These are phyloP conservation scores for Ophthalmolycus amberensis DNA, from an alignment of 2,113 vertebrate genomes.

Conservation along the genomic window DNA sequence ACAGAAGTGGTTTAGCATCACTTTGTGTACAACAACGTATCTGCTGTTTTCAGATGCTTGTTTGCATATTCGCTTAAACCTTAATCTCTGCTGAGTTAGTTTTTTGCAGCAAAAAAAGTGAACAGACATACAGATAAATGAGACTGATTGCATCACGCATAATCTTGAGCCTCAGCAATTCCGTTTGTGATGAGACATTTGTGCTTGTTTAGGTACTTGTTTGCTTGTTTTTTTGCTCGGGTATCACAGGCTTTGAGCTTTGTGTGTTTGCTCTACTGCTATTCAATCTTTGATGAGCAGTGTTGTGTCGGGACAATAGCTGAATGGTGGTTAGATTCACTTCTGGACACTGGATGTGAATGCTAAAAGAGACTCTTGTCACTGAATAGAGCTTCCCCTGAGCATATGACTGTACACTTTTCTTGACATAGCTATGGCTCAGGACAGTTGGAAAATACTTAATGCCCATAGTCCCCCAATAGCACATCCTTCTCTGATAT, in stretches of 20 bases:
- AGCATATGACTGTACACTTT: slow-evolving; percentile 55
- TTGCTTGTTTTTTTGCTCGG: slow-evolving; percentile 15
- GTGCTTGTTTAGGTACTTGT: slow-evolving; percentile 30
- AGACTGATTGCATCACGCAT: slow-evolving; percentile 41
- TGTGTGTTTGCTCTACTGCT: slow-evolving; percentile 40
- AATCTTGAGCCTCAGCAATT: slow-evolving; percentile 36
- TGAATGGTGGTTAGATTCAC: slow-evolving; percentile 31
- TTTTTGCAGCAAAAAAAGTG: slow-evolving; percentile 36
- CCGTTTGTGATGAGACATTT: slow-evolving; percentile 44
- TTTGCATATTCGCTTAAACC: slow-evolving; percentile 50
- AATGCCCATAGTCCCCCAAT: slow-evolving; percentile 5
- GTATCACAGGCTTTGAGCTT: slow-evolving; percentile 27
- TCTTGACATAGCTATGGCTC: slow-evolving; percentile 45
- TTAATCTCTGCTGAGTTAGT: slow-evolving; percentile 52
- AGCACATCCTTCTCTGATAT: slow-evolving; percentile 12
- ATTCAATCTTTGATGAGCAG: slow-evolving; percentile 43
- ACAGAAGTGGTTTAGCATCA: slow-evolving; percentile 19
- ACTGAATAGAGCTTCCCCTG: slow-evolving; percentile 32
- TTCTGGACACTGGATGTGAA: slow-evolving; percentile 45
- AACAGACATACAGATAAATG: slow-evolving; percentile 50
- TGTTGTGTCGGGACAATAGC: slow-evolving; percentile 37
- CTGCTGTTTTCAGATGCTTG: slow-evolving; percentile 35
- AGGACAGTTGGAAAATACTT: slow-evolving; percentile 38
- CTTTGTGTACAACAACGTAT: slow-evolving; percentile 28
- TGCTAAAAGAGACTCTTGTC: slow-evolving; percentile 42